phyloP scores from a whole-genome alignment of 2,888 invertebrate genomes.

The Glyphotaelius pellucidus region DNA sequence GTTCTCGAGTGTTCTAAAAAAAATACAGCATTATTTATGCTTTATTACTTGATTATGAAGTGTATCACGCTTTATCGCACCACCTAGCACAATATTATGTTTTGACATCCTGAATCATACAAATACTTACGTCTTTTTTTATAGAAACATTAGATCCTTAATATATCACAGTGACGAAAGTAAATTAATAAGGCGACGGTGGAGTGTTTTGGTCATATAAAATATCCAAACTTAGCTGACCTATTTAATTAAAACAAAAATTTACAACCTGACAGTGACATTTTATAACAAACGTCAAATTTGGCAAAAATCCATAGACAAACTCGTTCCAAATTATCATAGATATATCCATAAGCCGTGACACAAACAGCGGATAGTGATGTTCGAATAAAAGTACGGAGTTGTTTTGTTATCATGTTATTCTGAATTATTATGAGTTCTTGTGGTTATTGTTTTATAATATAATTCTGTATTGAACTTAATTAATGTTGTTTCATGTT shows the following conservation, averaged over 20 bases:
- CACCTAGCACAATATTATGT: neutral
- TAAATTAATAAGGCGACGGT: neutral
- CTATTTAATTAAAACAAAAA: neutral
- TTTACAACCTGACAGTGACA: slow-evolving; percentile 30
- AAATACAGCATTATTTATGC: neutral
- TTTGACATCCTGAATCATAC: neutral
- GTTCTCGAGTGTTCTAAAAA: neutral
- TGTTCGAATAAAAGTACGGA: neutral
- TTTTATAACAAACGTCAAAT: slow-evolving; percentile 22
- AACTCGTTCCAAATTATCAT: neutral
- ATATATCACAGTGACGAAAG: neutral
- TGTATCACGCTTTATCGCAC: neutral
- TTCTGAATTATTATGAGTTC: too few species aligned
- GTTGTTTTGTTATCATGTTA: too few species aligned
- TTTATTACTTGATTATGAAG: neutral
- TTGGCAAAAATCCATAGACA: slow-evolving; percentile 10
- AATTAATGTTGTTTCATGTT: too few species aligned
- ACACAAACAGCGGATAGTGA: neutral
- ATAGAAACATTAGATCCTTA: neutral
- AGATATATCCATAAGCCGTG: neutral
- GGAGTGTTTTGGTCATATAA: neutral
- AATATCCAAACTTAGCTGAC: neutral
- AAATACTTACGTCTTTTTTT: neutral
- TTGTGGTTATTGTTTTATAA: too few species aligned
- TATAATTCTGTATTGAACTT: too few species aligned